Base-by-base conservation (phyloP, 2,113 vertebrate genomes). In the Struthidea cinerea region DNA sequence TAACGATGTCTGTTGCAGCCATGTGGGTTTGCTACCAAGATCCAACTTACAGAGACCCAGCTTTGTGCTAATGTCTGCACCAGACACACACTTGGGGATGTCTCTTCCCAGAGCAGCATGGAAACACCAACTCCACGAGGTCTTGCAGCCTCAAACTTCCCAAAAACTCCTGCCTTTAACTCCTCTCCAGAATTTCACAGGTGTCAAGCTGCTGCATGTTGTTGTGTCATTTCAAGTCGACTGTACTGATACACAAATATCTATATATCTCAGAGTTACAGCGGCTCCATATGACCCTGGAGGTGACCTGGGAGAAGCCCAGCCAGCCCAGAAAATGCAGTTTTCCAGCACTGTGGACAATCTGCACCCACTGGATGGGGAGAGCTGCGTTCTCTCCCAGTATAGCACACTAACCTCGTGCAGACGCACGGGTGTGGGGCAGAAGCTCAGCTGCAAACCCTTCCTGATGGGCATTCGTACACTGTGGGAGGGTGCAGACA, bases 391-490 rank as follows among this genome's bases (percentile, higher is more conserved):
- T 37, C 19, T 75, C 52, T 42, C 35, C 44, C 35, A 55, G 33
- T 4, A 13, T 3, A 4, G 9, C 27, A 8, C 67, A 71, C 11
- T 41, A 46, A 33, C 28, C 19, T 26, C 27, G 28, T 17, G 55
- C 32, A 35, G 39, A 35, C 15, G 35, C 56, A 35, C 0, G 0
- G 46, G 23, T 3, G 1, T 0, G 39, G 22, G 57, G 41, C 37
- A 53, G 33, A 67, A 20, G 42, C 55, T 65, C 53, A 53, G 30
- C n/a, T 63, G 49, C 39, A 39, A 35, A 88, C 10, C 13, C 32
- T 79, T 75, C 21, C 7, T 3, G 47, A 9, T 16, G 53, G 75
- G 16, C 24, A 24, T 88, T 80, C 60, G 67, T 53, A 26, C 19
- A 2, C 55, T 11, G 42, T 3, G 33, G 8, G 33, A 60, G 52